These are phyloP conservation scores for Eurytoma californica DNA, from an alignment of 2,888 invertebrate species.

Conservation along the genomic window DNA sequence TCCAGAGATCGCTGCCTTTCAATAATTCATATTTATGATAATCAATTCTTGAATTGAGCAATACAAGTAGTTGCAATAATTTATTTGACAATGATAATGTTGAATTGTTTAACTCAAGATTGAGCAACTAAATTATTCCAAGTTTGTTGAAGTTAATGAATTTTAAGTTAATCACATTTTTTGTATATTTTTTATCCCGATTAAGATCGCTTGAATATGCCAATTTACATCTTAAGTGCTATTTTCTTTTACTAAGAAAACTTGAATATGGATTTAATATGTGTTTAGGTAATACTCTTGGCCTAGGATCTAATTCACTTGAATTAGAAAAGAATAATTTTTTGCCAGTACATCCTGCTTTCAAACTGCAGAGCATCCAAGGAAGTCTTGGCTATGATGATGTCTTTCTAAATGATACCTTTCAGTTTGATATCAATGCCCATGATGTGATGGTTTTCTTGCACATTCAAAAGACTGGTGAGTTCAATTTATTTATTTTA, in stretches of 20 bases:
- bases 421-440: slow-evolving; percentile 91
- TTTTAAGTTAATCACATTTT: no score
- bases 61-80: no score
- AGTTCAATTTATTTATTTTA: slow-evolving; percentile 48
- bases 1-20: not conserved
- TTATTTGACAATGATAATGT: no score
- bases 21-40: slow-evolving; percentile 18
- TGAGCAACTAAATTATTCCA: no score
- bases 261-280: not conserved
- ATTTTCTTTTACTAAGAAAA: not conserved
- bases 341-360: slow-evolving; percentile 69
- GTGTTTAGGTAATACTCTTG: slow-evolving; percentile 55
- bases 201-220: no score
- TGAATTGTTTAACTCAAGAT: no score
- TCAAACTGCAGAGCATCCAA: slow-evolving; percentile 70
- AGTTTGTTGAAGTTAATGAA: no score
- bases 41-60: not conserved
- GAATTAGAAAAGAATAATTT: slow-evolving; percentile 69
- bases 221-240: not conserved
- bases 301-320: slow-evolving; percentile 64
- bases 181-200: no score
- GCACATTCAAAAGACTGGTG: slow-evolving; percentile 98
- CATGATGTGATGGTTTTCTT: slow-evolving; percentile 98
- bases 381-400: slow-evolving; percentile 88
- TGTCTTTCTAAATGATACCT: slow-evolving; percentile 87